These are phyloP conservation scores for Bombus polaris DNA, from an alignment of 1,140 invertebrate genomes.

Conservation along the genomic window DNA sequence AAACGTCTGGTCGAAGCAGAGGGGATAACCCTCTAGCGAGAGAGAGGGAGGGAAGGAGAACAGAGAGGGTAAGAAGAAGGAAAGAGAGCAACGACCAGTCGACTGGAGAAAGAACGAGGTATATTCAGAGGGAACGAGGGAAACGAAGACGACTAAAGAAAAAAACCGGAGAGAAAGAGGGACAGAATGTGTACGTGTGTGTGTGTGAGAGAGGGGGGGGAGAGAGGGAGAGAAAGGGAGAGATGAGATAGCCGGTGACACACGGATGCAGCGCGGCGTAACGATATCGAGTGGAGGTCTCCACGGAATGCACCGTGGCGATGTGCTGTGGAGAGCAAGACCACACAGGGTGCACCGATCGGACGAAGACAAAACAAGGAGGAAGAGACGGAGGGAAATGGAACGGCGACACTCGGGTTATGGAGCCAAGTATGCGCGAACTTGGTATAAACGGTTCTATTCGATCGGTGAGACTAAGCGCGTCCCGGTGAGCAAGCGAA, in stretches of 20 bases:
- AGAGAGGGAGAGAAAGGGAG: neutral
- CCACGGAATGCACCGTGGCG: constrained; percentile 61
- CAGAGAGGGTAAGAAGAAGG: constrained; percentile 13
- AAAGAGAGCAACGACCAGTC: neutral
- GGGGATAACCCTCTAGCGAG: constrained; percentile 49
- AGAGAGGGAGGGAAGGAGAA: constrained; percentile 34
- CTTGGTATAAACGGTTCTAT: neutral
- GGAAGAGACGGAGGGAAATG: neutral
- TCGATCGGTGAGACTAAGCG: constrained; percentile 7
- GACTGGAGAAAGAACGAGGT: constrained; percentile 20
- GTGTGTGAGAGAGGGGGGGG: no score
- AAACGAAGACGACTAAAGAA: neutral
- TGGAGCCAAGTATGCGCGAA: neutral
- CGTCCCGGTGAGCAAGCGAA: neutral
- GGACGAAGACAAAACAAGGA: neutral
- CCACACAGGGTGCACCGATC: constrained; percentile 11
- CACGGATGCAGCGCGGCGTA: constrained; percentile 60
- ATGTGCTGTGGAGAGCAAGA: constrained; percentile 29
- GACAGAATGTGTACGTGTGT: neutral
- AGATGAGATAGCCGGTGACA: constrained; percentile 51
- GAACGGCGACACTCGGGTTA: neutral
- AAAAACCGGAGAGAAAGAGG: neutral
- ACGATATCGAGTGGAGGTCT: constrained; percentile 64
- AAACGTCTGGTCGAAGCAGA: constrained; percentile 50
- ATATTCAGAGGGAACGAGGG: constrained; percentile 18